Evolutionary conservation across 2,888 invertebrate genomes (phyloP), one percentile per base, ranked within the genome.

Genomic region (Agrotis exclamationis): DNA sequence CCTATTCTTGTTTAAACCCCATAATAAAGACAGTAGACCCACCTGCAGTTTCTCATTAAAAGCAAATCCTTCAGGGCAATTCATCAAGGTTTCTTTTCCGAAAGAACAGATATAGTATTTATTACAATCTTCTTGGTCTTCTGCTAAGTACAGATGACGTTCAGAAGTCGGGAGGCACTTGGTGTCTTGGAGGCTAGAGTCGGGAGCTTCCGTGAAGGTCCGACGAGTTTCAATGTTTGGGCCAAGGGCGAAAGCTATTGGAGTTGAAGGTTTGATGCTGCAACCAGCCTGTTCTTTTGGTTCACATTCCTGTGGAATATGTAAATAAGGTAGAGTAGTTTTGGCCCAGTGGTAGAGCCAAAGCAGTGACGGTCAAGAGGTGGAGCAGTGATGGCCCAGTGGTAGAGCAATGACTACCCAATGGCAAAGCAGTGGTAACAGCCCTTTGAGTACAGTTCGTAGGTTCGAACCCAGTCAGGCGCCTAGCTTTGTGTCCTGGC

Each of bases 91-190:
- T 1, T 45, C 13, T 0, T 11, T 51, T 0, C 81, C 81, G 1
- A 63, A 71, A 47, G 53, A 47, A 53, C 82, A 83, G 1, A 75
- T 3, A 13, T 70, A 77, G 18, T 83, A 83, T 18, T 24, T 44
- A 0, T 3, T 60, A 18, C 84, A 83, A 11, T 77, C 66, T 24
- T 33, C 22, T 0, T 24, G 39, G 2, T 80, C 76, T 9, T 63
- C 54, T 28, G 47, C 20, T 7, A 59, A 45, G 50, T 54, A 65
- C 24, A 73, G 1, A 20, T 24, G 20, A 11, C 58, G 11, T 7
- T 47, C 18, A 6, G 47, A 11, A 14, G 28, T 45, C 11, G 11
- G 20, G 2, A 1, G 16, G n/a, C 79, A 74, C 0, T 5, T 44
- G 24, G 1, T 5, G n/a, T 24, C 22, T 39, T 39, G 39, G 39